A percentile compares a stretch with the other conserved stretches of the same genome.
Evolutionary conservation across 2,888 invertebrate species (phyloP).

Genomic region (Melieria picta): DNA sequence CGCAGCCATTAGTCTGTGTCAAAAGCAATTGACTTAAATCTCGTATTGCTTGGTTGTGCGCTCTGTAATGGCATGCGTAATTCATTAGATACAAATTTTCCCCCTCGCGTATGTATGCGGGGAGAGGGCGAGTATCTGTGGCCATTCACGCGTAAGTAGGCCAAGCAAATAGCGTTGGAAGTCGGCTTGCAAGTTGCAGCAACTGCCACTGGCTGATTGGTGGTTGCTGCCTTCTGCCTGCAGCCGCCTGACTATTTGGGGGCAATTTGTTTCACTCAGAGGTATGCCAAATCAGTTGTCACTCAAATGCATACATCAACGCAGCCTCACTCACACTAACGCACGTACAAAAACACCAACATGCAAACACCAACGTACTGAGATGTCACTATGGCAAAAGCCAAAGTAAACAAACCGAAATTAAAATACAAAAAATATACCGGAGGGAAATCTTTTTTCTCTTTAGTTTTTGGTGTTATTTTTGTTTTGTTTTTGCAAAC

Average conservation of each 20-base stretch:
- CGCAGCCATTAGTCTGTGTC: constrained; percentile 35
- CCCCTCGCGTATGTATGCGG: constrained; percentile 1
- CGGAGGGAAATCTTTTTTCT: constrained; percentile 4
- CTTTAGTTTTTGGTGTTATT: background rate
- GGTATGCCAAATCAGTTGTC: constrained; percentile 38
- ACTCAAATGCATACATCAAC: constrained; percentile 33
- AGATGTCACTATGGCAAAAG: constrained; percentile 22
- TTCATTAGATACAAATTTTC: constrained; percentile 24
- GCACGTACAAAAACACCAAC: background rate
- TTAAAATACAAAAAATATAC: constrained; percentile 19
- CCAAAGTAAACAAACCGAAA: constrained; percentile 19
- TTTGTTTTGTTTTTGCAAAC: background rate
- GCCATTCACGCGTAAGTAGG: constrained; percentile 25
- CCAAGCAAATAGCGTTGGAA: constrained; percentile 22
- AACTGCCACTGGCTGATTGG: constrained; percentile 20
- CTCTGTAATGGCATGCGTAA: constrained; percentile 8
- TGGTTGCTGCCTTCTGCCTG: constrained; percentile 16
- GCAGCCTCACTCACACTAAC: background rate
- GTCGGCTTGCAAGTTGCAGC: constrained; percentile 26
- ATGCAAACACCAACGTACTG: background rate
- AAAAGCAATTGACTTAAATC: constrained; percentile 36
- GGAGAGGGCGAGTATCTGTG: background rate
- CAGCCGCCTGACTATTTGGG: constrained; percentile 14
- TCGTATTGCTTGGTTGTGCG: constrained; percentile 10
- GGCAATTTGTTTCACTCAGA: constrained; percentile 34